Conservation (phyloP, 2,797 vertebrate species). For the Paratrypauchen microcephalus region DNA sequence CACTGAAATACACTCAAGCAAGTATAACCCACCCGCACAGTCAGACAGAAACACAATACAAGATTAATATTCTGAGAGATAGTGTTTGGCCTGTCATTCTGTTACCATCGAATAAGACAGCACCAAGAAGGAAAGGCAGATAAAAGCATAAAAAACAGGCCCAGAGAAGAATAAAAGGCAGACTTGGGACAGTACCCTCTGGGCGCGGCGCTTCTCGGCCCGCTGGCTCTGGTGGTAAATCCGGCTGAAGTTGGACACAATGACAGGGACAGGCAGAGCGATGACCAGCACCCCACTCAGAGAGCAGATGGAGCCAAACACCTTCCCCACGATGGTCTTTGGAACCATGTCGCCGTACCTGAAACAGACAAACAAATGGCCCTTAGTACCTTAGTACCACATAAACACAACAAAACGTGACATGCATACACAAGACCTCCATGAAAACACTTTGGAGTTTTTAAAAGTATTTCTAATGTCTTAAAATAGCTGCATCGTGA, state of each 20-base stretch:
- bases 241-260: constrained; percentile 96
- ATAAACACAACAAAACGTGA: constrained; percentile 11
- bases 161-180: constrained; percentile 20
- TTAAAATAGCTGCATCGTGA: constrained; percentile 61
- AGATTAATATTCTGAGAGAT: constrained; percentile 66
- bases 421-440: neutral
- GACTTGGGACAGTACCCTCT: constrained; percentile 81
- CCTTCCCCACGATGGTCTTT: constrained; percentile 95
- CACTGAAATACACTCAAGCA: constrained; percentile 55
- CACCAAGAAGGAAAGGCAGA: constrained; percentile 46
- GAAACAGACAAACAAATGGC: constrained; percentile 43
- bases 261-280: constrained; percentile 92
- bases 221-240: constrained; percentile 97
- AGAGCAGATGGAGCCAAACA: constrained; percentile 95
- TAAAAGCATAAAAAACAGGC: constrained; percentile 53
- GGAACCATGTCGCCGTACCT: constrained; percentile 98
- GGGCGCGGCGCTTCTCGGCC: constrained; percentile 91
- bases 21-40: constrained; percentile 45
- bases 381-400: constrained; percentile 18
- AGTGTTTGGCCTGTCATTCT: constrained; percentile 66
- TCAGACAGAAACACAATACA: constrained; percentile 57
- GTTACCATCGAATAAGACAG: constrained; percentile 62
- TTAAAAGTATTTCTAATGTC: constrained; percentile 60
- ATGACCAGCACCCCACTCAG: constrained; percentile 95
- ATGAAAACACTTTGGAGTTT: constrained; percentile 29